Conservation (phyloP, 2,113 vertebrate genomes). For the Vidua macroura region DNA sequence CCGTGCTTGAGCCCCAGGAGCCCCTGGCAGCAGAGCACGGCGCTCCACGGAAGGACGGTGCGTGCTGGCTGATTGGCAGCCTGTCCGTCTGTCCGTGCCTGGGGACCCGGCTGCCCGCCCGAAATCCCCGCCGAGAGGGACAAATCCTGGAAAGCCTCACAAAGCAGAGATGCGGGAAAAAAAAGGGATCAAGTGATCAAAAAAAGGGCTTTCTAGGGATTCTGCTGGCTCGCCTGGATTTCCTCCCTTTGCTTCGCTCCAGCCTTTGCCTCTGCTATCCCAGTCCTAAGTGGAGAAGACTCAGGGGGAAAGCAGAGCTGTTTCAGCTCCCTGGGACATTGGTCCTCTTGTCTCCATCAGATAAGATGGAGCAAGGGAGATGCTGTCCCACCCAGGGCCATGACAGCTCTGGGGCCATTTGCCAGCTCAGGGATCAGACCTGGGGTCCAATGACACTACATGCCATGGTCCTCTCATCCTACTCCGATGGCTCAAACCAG, state of each 20-base stretch:
- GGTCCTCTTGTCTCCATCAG: neutral
- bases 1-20: neutral
- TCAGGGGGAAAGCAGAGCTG: neutral
- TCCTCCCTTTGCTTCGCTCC: neutral
- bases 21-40: neutral
- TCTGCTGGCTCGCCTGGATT: neutral
- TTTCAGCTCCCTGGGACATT: neutral
- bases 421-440: neutral
- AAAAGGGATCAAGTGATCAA: neutral
- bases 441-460: neutral
- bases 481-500: neutral
- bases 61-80: fast-evolving
- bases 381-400: neutral
- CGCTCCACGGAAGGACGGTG: fast-evolving
- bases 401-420: neutral
- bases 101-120: neutral
- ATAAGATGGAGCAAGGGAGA: neutral
- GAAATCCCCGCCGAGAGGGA: neutral
- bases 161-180: neutral
- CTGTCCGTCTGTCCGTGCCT: neutral
- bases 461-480: fast-evolving
- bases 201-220: slow-evolving; percentile 33
- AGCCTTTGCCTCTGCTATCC: neutral
- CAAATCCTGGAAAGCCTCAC: slow-evolving; percentile 24
- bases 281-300: fast-evolving